phyloP scores from a whole-genome alignment of 2,888 invertebrate genomes.

The Pseudococcus jackbeardsleyi region DNA sequence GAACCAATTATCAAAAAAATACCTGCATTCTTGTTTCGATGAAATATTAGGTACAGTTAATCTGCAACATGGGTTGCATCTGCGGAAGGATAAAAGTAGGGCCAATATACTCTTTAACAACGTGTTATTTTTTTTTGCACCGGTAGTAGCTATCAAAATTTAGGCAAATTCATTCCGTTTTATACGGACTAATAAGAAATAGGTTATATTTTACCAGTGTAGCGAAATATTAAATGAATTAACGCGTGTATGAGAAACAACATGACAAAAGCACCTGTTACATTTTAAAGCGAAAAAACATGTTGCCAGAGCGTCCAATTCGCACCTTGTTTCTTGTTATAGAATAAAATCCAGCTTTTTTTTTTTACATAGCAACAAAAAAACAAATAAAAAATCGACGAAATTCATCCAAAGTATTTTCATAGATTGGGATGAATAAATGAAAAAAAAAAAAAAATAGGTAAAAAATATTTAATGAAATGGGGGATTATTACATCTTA shows the following conservation, averaged over 20 bases:
- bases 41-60: slow-evolving; percentile 10
- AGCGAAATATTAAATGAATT: slow-evolving; percentile 21
- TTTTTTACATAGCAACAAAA: background rate
- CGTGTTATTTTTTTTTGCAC: background rate
- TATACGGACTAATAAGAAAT: background rate
- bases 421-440: too few species aligned
- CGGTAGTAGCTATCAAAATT: background rate
- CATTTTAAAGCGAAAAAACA: slow-evolving; percentile 9
- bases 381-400: background rate
- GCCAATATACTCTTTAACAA: background rate
- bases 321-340: slow-evolving; percentile 1
- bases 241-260: slow-evolving; percentile 4
- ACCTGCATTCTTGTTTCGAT: slow-evolving; percentile 17
- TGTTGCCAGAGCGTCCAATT: background rate
- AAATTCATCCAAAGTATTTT: too few species aligned
- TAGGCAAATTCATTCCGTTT: background rate
- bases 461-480: too few species aligned
- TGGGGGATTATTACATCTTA: too few species aligned
- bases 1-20: slow-evolving; percentile 27
- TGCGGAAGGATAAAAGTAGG: background rate
- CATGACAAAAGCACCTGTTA: slow-evolving; percentile 36
- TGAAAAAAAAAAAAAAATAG: too few species aligned
- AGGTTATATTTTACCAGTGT: background rate
- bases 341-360: background rate
- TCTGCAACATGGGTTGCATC: background rate